Evolutionary conservation across 2,797 vertebrate species (phyloP), one percentile per base, ranked within the genome.

Genomic region (Myotis findleyi): DNA sequence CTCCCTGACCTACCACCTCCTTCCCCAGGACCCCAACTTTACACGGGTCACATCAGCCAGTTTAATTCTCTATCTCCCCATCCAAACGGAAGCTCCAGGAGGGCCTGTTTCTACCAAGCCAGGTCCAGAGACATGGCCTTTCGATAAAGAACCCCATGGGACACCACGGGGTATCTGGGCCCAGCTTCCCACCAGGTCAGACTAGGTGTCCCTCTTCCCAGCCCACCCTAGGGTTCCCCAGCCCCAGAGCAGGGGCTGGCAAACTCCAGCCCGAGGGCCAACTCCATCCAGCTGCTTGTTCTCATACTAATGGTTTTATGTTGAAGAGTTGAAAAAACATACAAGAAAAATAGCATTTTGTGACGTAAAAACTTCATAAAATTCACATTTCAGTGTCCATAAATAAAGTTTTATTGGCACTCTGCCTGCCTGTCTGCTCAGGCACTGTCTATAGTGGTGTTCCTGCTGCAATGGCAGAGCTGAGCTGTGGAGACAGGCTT

Each of bases 341-440:
- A 36, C 33, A 55, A 41, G 51, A 41, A 68, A 44, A 81, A 49
- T 0, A 64, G 62, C 18, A 7, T 57, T 62, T 44, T 41, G 38
- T 27, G 13, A 59, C 80, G 25, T 0, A 21, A 64, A 47, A 47
- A 18, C 30, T 11, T 47, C 7, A 1, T 0, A 2, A 47, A 57
- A 12, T 20, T 64, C 9, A 20, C 71, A 13, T 7, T 6, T 38
- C 25, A 2, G 25, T 1, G 6, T 47, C n/a, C 10, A 20, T n/a
- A 41, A 47, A 38, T 11, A 30, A 38, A 49, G 38, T n/a, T 7
- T 27, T 21, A 6, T 1, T 2, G 30, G 72, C 10, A 1, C 12
- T 7, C 0, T 12, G 55, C 55, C 51, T 1, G 6, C 36, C 16
- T 0, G 17, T 16, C 51, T 6, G 0, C 21, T 49, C 47, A 8